These are phyloP conservation scores for Drosophila bunnanda DNA, from an alignment of 2,888 invertebrate genomes.

Conservation along the genomic window DNA sequence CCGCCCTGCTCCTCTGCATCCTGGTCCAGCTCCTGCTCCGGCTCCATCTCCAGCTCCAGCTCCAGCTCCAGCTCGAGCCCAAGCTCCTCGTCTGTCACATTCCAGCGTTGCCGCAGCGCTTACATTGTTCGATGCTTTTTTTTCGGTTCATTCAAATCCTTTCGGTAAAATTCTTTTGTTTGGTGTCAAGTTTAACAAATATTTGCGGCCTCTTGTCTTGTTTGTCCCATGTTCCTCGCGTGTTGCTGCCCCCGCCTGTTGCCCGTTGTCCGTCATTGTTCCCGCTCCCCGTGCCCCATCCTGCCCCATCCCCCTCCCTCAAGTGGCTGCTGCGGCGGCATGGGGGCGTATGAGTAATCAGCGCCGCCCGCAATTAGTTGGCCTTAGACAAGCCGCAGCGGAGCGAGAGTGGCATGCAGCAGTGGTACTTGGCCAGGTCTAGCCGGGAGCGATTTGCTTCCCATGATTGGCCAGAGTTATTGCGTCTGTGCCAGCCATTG, in stretches of 20 bases:
- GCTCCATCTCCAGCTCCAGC: neutral
- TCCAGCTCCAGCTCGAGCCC: slow-evolving; percentile 1
- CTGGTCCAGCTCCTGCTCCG: slow-evolving; percentile 11
- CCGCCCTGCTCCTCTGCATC: slow-evolving; percentile 20
- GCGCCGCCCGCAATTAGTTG: slow-evolving; percentile 67
- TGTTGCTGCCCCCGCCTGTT: slow-evolving; percentile 46
- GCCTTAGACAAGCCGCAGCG: slow-evolving; percentile 54
- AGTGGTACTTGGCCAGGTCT: neutral
- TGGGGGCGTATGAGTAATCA: slow-evolving; percentile 77
- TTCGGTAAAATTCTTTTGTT: slow-evolving; percentile 83
- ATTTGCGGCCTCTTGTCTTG: slow-evolving; percentile 75
- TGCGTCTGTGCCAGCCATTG: slow-evolving; percentile 22
- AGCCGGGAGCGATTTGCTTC: slow-evolving; percentile 32
- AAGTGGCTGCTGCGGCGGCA: slow-evolving; percentile 36
- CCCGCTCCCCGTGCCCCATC: slow-evolving; percentile 5
- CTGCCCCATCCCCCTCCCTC: slow-evolving; percentile 12
- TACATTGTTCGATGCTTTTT: slow-evolving; percentile 65
- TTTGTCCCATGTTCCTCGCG: slow-evolving; percentile 68
- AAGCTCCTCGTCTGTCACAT: slow-evolving; percentile 45
- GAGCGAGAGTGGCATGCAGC: slow-evolving; percentile 18
- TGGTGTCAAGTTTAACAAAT: slow-evolving; percentile 84
- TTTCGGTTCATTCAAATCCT: slow-evolving; percentile 76
- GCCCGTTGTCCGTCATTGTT: slow-evolving; percentile 58
- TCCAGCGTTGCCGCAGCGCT: slow-evolving; percentile 58
- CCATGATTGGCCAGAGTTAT: slow-evolving; percentile 38